Conservation (phyloP, 2,888 invertebrate species). For the Willowsia nigromaculata region DNA sequence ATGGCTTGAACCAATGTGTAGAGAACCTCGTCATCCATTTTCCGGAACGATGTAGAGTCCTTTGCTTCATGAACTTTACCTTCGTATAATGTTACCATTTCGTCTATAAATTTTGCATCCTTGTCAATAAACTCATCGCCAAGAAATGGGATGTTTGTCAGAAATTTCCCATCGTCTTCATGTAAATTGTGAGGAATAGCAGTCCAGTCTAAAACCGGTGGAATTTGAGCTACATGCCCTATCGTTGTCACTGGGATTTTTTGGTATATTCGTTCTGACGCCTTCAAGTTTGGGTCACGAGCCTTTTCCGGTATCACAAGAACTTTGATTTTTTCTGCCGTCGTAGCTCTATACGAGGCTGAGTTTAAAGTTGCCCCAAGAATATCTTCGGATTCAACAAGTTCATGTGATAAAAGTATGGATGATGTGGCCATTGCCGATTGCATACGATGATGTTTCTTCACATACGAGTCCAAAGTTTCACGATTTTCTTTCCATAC, state of each 20-base stretch:
- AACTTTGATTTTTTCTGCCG: conserved; percentile 49
- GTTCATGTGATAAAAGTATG: not conserved
- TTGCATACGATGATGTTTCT: conserved; percentile 41
- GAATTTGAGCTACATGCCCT: conserved; percentile 56
- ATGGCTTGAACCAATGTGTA: conserved; percentile 52
- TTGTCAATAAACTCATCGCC: conserved; percentile 76
- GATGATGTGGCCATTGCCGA: conserved; percentile 24
- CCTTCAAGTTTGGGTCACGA: not conserved
- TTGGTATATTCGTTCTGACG: not conserved
- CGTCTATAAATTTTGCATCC: conserved; percentile 74
- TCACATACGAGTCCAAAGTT: not conserved
- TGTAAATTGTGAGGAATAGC: conserved; percentile 73
- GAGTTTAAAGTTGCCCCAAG: conserved; percentile 7
- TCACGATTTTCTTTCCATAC: conserved; percentile 50
- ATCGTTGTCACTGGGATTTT: conserved; percentile 60
- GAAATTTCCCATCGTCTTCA: conserved; percentile 75
- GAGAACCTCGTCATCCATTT: conserved; percentile 70
- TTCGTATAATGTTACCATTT: conserved; percentile 72
- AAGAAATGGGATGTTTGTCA: conserved; percentile 76
- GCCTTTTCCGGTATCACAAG: conserved; percentile 10
- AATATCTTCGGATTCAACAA: conserved; percentile 34
- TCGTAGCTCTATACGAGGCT: not conserved
- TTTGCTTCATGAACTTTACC: conserved; percentile 72
- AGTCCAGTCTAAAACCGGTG: conserved; percentile 73
- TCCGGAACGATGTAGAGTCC: conserved; percentile 35